These are phyloP conservation scores for Chrysolina americana DNA, from an alignment of 2,888 invertebrate species.

Conservation along the genomic window DNA sequence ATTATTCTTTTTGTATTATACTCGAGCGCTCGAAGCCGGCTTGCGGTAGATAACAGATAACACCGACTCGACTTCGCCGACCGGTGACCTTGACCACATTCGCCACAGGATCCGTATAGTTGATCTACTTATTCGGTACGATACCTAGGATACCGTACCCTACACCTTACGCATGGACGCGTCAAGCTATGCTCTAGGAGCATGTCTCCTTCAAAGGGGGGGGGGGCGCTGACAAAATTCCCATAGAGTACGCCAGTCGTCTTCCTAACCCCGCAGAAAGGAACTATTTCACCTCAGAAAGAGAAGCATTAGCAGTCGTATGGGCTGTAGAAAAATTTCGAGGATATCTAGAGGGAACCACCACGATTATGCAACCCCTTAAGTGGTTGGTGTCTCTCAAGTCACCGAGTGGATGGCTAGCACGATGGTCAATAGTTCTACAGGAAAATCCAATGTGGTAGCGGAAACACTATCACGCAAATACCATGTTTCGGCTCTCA, in stretches of 20 bases:
- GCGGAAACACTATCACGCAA: too few species aligned
- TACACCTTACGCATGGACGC: constrained; percentile 56
- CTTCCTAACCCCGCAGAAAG: constrained; percentile 51
- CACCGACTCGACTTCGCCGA: too few species aligned
- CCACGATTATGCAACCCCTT: constrained; percentile 65
- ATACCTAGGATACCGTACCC: too few species aligned
- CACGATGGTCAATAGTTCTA: constrained; percentile 67
- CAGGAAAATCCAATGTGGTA: too few species aligned
- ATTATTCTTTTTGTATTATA: too few species aligned
- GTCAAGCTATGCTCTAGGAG: constrained; percentile 43
- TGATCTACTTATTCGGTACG: too few species aligned
- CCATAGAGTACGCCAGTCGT: constrained; percentile 56
- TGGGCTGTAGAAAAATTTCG: constrained; percentile 58
- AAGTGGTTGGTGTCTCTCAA: constrained; percentile 67
- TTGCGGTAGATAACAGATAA: too few species aligned
- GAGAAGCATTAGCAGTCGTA: constrained; percentile 51
- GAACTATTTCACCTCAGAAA: constrained; percentile 55
- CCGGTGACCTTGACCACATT: too few species aligned
- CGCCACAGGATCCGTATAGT: too few species aligned
- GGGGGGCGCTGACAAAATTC: too few species aligned
- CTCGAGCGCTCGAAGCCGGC: too few species aligned
- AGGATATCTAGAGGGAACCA: constrained; percentile 64
- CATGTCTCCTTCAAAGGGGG: constrained; percentile 51
- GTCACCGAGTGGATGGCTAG: constrained; percentile 62
- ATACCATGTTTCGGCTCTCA: too few species aligned